Percentiles rank a stretch among this genome's conserved stretches.
phyloP scores from a whole-genome alignment of 2,888 invertebrate genomes.

The Eilema caniola region DNA sequence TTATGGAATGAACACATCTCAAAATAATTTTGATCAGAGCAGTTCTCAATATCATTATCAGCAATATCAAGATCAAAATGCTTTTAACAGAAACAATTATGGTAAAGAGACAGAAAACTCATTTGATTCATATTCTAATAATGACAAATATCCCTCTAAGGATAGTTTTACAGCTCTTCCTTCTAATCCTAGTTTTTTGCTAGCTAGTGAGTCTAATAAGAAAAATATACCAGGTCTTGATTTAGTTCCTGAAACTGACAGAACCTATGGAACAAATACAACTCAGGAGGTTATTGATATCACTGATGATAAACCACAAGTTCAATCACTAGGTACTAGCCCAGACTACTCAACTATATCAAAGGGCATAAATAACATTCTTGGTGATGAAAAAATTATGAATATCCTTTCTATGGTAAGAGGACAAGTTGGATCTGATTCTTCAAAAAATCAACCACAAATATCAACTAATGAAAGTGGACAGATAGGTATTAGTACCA shows the following conservation, averaged over 20 bases:
- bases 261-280: constrained; percentile 37
- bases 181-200: constrained; percentile 67
- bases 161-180: constrained; percentile 35
- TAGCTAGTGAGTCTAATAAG: constrained; percentile 69
- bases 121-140: constrained; percentile 64
- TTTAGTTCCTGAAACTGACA: constrained; percentile 85
- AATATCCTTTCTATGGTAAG: constrained; percentile 85
- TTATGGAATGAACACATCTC: constrained; percentile 45
- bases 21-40: constrained; percentile 49
- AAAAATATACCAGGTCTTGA: constrained; percentile 92
- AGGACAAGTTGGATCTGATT: constrained; percentile 42
- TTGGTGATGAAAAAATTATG: constrained; percentile 89
- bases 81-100: constrained; percentile 58
- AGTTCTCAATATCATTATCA: constrained; percentile 51
- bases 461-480: constrained; percentile 22
- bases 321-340: constrained; percentile 39
- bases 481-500: constrained; percentile 37
- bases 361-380: constrained; percentile 87
- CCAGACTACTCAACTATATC: constrained; percentile 88
- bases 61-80: constrained; percentile 53
- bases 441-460: constrained; percentile 36
- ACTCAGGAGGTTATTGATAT: constrained; percentile 73
- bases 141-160: constrained; percentile 42
- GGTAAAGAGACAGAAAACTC: constrained; percentile 62
- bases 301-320: constrained; percentile 53